Percentiles rank a stretch among this genome's conserved stretches.
Evolutionary conservation across 2,888 invertebrate genomes (phyloP).

Genomic region (Germaria angustata): DNA sequence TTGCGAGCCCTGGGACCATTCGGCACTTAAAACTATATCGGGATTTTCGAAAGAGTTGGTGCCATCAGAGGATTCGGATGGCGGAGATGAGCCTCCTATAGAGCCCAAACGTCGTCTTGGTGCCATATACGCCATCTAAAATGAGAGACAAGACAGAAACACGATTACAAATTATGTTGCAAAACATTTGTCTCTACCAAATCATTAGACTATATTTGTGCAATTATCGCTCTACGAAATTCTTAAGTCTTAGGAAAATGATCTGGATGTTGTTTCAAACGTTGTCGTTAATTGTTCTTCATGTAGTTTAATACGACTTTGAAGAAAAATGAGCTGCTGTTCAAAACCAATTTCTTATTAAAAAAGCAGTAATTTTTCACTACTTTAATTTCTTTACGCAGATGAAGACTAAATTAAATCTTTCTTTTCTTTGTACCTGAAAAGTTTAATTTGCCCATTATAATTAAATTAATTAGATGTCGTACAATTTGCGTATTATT

Average conservation of each 20-base stretch:
- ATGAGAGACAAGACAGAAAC: slow-evolving; percentile 15
- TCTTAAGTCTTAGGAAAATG: too few species aligned
- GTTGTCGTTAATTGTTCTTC: too few species aligned
- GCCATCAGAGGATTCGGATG: slow-evolving; percentile 82
- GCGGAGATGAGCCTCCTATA: slow-evolving; percentile 83
- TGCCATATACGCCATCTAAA: slow-evolving; percentile 75
- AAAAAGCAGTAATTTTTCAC: too few species aligned
- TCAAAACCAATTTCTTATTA: too few species aligned
- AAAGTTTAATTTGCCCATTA: background rate
- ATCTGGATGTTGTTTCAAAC: too few species aligned
- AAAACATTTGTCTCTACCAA: background rate
- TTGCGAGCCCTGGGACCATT: slow-evolving; percentile 65
- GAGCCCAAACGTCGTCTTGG: slow-evolving; percentile 82
- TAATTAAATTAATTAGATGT: background rate
- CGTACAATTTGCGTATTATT: background rate
- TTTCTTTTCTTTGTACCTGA: background rate
- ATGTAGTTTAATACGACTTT: too few species aligned
- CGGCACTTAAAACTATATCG: slow-evolving; percentile 71
- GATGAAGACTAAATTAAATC: too few species aligned
- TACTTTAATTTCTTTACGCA: too few species aligned
- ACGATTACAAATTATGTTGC: slow-evolving; percentile 27
- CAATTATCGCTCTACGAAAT: too few species aligned
- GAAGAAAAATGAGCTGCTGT: too few species aligned
- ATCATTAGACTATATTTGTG: too few species aligned
- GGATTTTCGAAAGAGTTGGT: slow-evolving; percentile 80